These are phyloP conservation scores for Achroia grisella DNA, from an alignment of 1,140 invertebrate genomes.

Conservation along the genomic window DNA sequence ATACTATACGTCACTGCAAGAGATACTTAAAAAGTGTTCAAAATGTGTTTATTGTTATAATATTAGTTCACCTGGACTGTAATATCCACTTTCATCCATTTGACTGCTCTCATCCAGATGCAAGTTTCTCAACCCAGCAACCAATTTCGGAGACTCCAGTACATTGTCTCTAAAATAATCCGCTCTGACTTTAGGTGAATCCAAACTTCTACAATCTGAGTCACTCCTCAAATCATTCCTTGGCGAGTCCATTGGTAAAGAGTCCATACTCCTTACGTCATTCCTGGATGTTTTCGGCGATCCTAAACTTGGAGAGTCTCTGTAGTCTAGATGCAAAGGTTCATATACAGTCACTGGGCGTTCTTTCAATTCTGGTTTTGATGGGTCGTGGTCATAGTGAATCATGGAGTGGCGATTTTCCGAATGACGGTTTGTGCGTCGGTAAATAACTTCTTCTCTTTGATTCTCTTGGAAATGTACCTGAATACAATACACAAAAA, in stretches of 20 bases:
- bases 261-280: constrained; percentile 69
- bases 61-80: constrained; percentile 47
- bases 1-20: no score
- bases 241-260: constrained; percentile 69
- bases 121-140: constrained; percentile 50
- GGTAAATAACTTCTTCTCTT: constrained; percentile 45
- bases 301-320: constrained; percentile 54
- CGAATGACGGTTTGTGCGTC: constrained; percentile 44
- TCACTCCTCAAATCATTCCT: constrained; percentile 56
- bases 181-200: constrained; percentile 61
- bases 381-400: constrained; percentile 59
- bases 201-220: constrained; percentile 65
- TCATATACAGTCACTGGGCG: constrained; percentile 57
- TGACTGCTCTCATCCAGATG: constrained; percentile 60
- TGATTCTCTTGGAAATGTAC: constrained; percentile 62
- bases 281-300: constrained; percentile 60
- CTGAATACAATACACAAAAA: constrained; percentile 12
- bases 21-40: no score
- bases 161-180: constrained; percentile 62
- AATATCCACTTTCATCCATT: constrained; percentile 63
- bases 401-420: constrained; percentile 68
- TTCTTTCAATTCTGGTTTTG: constrained; percentile 57
- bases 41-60: no score
- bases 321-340: constrained; percentile 52
- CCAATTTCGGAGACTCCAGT: constrained; percentile 50